phyloP scores from a whole-genome alignment of 2,888 invertebrate genomes.

The Eueremaeus valkanovi region DNA sequence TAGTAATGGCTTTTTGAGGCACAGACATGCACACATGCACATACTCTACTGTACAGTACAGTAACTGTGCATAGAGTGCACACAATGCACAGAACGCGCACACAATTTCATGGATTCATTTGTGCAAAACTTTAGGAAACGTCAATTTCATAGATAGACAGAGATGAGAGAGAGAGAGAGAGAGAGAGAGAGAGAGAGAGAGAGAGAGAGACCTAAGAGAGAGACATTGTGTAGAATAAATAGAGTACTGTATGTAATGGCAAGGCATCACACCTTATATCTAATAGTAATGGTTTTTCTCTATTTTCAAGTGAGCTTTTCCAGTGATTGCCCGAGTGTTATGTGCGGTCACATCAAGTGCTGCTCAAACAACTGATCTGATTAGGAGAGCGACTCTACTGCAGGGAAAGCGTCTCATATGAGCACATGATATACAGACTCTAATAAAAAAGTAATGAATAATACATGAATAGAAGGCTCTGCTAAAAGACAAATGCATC shows the following conservation, averaged over 20 bases:
- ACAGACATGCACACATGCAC: not conserved
- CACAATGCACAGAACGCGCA: not conserved
- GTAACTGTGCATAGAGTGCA: no score
- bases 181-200: no score
- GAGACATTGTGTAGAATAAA: no score
- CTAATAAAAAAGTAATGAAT: constrained; percentile 23
- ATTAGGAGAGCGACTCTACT: constrained; percentile 12
- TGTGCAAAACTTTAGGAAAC: not conserved
- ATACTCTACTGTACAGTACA: no score
- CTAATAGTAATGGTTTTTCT: constrained; percentile 15
- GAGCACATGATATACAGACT: constrained; percentile 20
- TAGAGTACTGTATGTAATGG: not conserved
- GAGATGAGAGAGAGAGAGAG: no score
- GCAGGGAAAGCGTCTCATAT: constrained; percentile 17
- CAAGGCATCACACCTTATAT: constrained; percentile 18
- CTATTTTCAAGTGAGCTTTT: not conserved
- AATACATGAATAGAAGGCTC: constrained; percentile 22
- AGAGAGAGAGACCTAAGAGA: no score
- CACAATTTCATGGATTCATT: not conserved
- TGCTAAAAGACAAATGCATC: constrained; percentile 15
- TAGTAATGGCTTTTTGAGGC: constrained; percentile 1
- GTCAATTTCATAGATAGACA: not conserved
- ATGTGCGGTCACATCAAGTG: constrained; percentile 14
- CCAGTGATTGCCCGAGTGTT: constrained; percentile 22
- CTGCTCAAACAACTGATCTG: constrained; percentile 18